Evolutionary conservation across 2,113 vertebrate species (phyloP), one percentile per base, ranked within the genome.

Genomic region (Nicator chloris): DNA sequence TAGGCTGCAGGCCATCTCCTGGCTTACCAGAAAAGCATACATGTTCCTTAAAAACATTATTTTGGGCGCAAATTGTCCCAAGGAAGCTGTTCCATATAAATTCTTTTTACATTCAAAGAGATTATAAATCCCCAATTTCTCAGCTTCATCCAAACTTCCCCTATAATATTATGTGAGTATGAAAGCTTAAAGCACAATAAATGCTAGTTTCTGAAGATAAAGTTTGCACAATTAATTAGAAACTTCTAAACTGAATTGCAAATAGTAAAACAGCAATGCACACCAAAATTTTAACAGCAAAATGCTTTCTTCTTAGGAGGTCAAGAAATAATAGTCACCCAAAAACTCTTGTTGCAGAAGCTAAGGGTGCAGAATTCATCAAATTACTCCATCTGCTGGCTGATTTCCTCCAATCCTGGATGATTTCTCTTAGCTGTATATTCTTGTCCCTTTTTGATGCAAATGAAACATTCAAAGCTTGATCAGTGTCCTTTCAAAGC

Each of bases 401-500:
- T 92, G 93, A 94, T 73, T 86, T 93, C 90, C 88, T 92, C 93
- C 96, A 96, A 92, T 92, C 92, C 93, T 88, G 71, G 54, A 63
- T 80, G 90, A 83, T 50, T 93, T 96, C 76, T 96, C 76, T 80
- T 88, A 92, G 76, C 63, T 66, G 21, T 70, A 31, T 79, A 90
- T 93, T 97, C 82, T 87, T 86, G 79, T 66, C 56, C 54, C 64
- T 97, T 96, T 97, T 86, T 95, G 90, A 97, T 96, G 96, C 86
- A 97, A 97, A 97, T 96, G 86, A 90, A 94, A 86, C 76, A 93
- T 94, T 95, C 95, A 92, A 73, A 83, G 93, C 93, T 90, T 93
- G 88, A 97, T 97, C 95, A 95, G 79, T 93, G 86, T 95, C 93
- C 96, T 97, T 96, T 96, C 93, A 97, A 92, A 93, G 90, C 68